Evolutionary conservation across 2,113 vertebrate genomes (phyloP).

Genomic region (Gymnarchus niloticus): DNA sequence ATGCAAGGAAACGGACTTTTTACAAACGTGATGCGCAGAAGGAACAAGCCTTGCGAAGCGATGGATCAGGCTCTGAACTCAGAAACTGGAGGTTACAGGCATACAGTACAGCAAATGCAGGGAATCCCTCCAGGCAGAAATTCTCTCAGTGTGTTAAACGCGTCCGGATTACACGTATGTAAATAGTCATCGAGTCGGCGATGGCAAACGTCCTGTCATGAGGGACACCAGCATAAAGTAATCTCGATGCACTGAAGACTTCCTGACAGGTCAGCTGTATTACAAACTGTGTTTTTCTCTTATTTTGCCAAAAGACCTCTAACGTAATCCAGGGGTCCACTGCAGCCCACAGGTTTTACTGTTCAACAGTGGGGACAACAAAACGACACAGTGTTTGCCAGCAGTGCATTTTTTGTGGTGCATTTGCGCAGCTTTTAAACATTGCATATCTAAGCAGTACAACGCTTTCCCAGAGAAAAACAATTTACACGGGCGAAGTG

Average conservation of each 20-base stretch:
- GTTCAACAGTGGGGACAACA: background rate
- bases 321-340: background rate
- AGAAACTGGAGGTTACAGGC: background rate
- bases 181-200: conserved; percentile 1
- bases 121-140: conserved; percentile 6
- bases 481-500: background rate
- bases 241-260: background rate
- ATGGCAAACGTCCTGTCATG: conserved; percentile 1
- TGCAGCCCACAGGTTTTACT: background rate
- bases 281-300: background rate
- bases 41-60: background rate
- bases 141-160: conserved; percentile 1
- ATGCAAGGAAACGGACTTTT: background rate
- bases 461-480: background rate
- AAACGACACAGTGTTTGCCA: background rate
- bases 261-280: conserved; percentile 14
- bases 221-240: background rate
- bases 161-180: conserved; percentile 14
- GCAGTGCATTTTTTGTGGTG: background rate
- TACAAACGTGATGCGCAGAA: too few relatives aligned
- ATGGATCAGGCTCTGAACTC: background rate
- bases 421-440: background rate
- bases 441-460: background rate
- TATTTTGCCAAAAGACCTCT: background rate
- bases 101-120: background rate